Evolutionary conservation across 37 sponge, comb jelly and placozoan species (phyloP), one percentile per base, ranked within the genome.

Genomic region (Cladorhizidae sp.): DNA sequence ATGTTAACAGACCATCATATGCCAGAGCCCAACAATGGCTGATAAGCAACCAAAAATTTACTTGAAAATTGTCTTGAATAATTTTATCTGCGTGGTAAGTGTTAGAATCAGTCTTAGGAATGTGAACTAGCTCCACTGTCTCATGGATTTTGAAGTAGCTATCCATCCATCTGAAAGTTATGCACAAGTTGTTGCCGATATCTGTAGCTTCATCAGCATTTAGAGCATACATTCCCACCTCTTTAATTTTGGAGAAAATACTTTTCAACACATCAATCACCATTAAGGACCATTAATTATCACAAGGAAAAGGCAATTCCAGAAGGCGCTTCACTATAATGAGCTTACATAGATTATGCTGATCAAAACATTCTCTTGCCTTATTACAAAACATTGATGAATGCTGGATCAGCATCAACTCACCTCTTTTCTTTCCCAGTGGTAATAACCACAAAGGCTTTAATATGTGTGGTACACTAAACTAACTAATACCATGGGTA

Each of bases 1-100:
- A 89, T 89, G 55, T 79, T 84, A 17, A 80, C 33, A 18, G 85
- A n/a, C 90, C 85, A 55, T 84, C 85, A 80, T 89, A 89, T 70
- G 85, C 80, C 52, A 83, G 84, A 40, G 84, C 89, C 26, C 78
- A 17, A 43, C 79, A 87, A 35, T 80, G 78, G 39, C 39, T 71
- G 20, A 92, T 49, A 17, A 81, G 88, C 7, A 92, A 77, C 11
- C 6, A 29, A 50, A 76, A 75, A 69, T 51, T 52, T 12, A 74
- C 43, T 45, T 73, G 76, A 65, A 70, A 64, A 61, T 91, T 80
- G 55, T 78, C n/a, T n/a, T n/a, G n/a, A n/a, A n/a, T n/a, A n/a
- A n/a, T 80, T 20, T 87, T 40, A 26, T 54, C 41, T 57, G 33
- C 33, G 31, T 85, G 59, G 65, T 83, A 25, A 28, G 85, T 78